phyloP scores from a whole-genome alignment of 2,888 invertebrate genomes.

The Diarsia dahlii region DNA sequence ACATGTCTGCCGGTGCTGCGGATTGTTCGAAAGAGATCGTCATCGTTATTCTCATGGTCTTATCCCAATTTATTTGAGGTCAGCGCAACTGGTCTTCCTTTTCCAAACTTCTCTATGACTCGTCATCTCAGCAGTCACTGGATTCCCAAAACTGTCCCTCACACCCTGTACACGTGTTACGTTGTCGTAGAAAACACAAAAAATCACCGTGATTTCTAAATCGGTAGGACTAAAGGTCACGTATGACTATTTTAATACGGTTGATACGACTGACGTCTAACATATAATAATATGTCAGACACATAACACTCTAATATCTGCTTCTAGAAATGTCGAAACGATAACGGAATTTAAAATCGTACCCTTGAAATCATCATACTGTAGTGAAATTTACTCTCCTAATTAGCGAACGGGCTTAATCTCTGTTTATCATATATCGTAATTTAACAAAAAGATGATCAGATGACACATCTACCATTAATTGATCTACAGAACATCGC shows the following conservation, averaged over 20 bases:
- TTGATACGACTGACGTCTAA: background rate
- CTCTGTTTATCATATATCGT: background rate
- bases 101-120: too few relatives aligned
- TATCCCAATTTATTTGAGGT: too few relatives aligned
- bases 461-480: background rate
- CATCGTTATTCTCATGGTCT: too few relatives aligned
- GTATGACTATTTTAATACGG: slow-evolving; percentile 13
- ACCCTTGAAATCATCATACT: slow-evolving; percentile 35
- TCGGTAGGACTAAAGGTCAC: slow-evolving; percentile 3
- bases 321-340: slow-evolving; percentile 6
- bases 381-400: slow-evolving; percentile 26
- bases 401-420: background rate
- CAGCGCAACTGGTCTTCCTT: too few relatives aligned
- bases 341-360: background rate
- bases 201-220: background rate
- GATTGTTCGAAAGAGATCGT: too few relatives aligned
- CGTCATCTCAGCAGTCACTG: too few relatives aligned
- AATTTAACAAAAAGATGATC: background rate
- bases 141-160: too few relatives aligned
- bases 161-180: background rate
- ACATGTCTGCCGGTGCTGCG: too few relatives aligned
- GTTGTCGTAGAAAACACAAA: background rate
- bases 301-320: background rate
- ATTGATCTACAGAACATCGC: background rate
- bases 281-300: background rate